Percentiles rank a stretch among this genome's conserved stretches.
Evolutionary conservation across 2,113 vertebrate genomes (phyloP).

Genomic region (Mohoua ochrocephala): DNA sequence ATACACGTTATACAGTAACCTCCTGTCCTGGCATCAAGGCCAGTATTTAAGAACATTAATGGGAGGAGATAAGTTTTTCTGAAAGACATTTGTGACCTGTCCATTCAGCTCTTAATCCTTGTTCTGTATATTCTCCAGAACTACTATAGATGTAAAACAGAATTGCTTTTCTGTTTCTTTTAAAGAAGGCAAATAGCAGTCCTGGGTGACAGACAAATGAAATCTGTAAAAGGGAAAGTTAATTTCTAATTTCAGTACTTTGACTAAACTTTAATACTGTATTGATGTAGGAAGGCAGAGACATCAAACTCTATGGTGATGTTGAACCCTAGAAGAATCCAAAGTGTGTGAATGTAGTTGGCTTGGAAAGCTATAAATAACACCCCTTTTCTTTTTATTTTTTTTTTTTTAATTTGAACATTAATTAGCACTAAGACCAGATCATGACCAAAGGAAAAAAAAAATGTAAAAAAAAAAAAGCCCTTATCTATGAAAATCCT

Average conservation of each 20-base stretch:
- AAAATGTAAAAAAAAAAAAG: not conserved
- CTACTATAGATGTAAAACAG: not conserved
- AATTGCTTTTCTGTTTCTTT: not conserved
- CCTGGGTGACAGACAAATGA: not conserved
- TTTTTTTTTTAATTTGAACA: not conserved
- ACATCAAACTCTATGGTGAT: not conserved
- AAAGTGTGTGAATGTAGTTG: not conserved
- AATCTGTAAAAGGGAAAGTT: not conserved
- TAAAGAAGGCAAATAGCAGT: not conserved
- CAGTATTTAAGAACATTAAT: not conserved
- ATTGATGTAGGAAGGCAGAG: not conserved
- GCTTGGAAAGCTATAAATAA: not conserved
- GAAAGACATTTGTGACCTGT: not conserved
- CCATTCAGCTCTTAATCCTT: not conserved
- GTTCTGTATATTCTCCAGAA: not conserved
- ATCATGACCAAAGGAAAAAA: not conserved
- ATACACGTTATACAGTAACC: accelerated
- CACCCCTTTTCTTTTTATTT: too few species aligned
- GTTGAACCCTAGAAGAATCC: not conserved
- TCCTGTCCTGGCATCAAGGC: not conserved
- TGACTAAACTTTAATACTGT: not conserved
- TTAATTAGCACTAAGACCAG: not conserved
- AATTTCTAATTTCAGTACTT: not conserved
- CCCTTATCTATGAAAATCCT: not conserved
- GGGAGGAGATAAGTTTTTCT: not conserved